A percentile compares a stretch with the other conserved stretches of the same genome.
phyloP scores from a whole-genome alignment of 1,140 invertebrate genomes.

The Drosophila guanche region DNA sequence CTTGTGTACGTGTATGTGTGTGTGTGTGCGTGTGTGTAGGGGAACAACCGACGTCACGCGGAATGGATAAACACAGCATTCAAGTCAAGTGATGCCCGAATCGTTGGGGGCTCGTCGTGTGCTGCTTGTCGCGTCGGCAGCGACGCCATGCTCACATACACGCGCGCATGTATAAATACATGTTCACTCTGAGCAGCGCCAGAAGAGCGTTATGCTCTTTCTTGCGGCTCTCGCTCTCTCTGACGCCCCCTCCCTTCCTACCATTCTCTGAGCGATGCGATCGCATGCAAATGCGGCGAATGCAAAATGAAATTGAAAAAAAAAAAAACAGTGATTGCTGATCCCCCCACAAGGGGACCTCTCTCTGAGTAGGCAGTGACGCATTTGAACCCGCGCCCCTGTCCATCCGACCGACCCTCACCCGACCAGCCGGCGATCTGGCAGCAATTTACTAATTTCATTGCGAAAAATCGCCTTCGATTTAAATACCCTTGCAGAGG shows the following conservation, averaged over 20 bases:
- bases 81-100: constrained; percentile 18
- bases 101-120: constrained; percentile 69
- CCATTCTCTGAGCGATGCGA: constrained; percentile 30
- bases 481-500: not conserved
- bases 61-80: constrained; percentile 44
- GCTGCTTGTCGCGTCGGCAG: constrained; percentile 20
- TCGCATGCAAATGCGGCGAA: constrained; percentile 48
- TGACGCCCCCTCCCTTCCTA: constrained; percentile 10
- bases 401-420: constrained; percentile 1
- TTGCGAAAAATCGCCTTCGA: constrained; percentile 46
- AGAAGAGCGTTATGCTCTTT: constrained; percentile 45
- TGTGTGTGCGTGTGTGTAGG: constrained; percentile 23
- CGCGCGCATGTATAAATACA: constrained; percentile 7
- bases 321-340: constrained; percentile 51
- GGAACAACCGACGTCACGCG: constrained; percentile 29
- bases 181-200: constrained; percentile 5
- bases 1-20: constrained; percentile 24
- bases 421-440: constrained; percentile 6
- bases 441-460: constrained; percentile 42
- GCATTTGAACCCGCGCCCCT: constrained; percentile 52
- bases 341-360: no score
- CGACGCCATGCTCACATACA: constrained; percentile 34
- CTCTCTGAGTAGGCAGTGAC: constrained; percentile 44
- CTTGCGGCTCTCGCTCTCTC: constrained; percentile 21
- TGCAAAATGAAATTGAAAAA: constrained; percentile 56